Base-by-base conservation (phyloP, 2,888 invertebrate genomes). In the Lasioglossum vierecki region DNA sequence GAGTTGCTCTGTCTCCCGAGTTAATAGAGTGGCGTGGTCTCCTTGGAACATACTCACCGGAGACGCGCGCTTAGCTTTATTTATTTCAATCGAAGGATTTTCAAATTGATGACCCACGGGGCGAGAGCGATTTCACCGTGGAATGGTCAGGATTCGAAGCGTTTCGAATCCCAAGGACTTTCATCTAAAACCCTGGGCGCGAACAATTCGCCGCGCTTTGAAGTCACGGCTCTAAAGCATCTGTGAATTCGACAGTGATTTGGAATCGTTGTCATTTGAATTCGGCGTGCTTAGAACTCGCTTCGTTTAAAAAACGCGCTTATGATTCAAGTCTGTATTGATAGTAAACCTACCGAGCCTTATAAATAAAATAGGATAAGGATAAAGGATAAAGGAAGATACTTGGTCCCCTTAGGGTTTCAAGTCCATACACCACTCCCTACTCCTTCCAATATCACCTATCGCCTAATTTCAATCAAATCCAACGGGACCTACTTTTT, bases 21-120 rank as follows among this genome's bases (percentile, higher is more conserved):
- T 73, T 74, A 74, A 57, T 57, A 74, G 53, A 53, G 74, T 53
- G 39, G 35, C n/a, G 3, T 39, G 49, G 53, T 30, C 39, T 30
- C 57, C n/a, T 74, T 57, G 39, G 68, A 68, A 9, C 41, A 39
- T 22, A 22, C 3, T 4, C 22, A 4, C 39, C 22, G 22, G 35
- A 39, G 18, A 22, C 3, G 3, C 3, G 8, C 18, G 39, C 9
- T 18, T 9, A 8, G 22, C 4, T 68, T 68, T 39, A 39, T 39
- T 39, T 4, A 9, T 35, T 39, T 35, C 18, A 9, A 35, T 68
- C 68, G 39, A 22, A 1, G 30, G 3, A 35, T 35, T 35, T 9
- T 68, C 35, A 18, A 39, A 39, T 68, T 35, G 35, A 68, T 22
- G 68, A 35, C 9, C 3, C 53, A n/a, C 15, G 9, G 22, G n/a